phyloP scores from a whole-genome alignment of 2,113 vertebrate genomes.

The Lasiurus borealis region DNA sequence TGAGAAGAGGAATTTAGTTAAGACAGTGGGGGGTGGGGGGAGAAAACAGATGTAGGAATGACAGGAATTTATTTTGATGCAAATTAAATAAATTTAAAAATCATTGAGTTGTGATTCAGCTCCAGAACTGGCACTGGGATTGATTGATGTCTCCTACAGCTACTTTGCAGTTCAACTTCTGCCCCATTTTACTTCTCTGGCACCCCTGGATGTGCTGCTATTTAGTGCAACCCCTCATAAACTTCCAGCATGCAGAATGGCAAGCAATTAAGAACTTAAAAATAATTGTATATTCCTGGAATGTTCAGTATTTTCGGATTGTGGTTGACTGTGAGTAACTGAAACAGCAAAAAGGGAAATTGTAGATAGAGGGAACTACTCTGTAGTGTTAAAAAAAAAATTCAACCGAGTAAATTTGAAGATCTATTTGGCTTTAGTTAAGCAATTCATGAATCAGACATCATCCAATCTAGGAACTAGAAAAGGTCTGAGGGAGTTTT shows the following conservation, averaged over 20 bases:
- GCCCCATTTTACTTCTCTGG: neutral
- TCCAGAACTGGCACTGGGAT: no score
- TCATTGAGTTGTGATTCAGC: no score
- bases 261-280: neutral
- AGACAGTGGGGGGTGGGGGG: neutral
- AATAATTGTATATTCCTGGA: neutral
- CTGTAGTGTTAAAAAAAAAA: neutral
- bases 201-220: neutral
- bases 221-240: neutral
- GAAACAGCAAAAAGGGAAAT: neutral
- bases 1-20: neutral
- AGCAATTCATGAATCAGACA: neutral
- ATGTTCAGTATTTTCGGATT: neutral
- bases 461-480: neutral
- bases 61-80: neutral
- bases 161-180: neutral
- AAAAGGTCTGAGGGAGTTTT: neutral
- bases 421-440: neutral
- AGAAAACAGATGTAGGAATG: neutral
- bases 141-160: neutral
- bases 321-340: neutral
- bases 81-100: no score
- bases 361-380: neutral
- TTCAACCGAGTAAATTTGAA: neutral
- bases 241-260: neutral